Evolutionary conservation across 30 jellyfish, hydroid and myxozoan genomes (phyloP), one percentile per base, ranked within the genome.

Genomic region (Pelagia noctiluca): DNA sequence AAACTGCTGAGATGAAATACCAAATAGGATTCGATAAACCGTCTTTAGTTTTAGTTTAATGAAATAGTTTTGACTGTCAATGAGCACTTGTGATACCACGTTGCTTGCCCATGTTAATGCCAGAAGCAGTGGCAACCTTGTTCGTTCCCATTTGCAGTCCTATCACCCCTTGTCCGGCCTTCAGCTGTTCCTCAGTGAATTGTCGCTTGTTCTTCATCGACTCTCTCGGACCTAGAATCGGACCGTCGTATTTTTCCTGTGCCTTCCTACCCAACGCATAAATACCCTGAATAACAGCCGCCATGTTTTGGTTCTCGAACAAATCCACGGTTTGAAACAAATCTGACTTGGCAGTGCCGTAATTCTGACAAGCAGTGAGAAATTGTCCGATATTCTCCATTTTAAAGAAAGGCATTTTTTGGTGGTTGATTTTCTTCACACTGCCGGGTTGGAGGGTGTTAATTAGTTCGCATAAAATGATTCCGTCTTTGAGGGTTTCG

Each of bases 381-480:
- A 89, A 95, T 65, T 95, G 92, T 2, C 96, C 93, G 57, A 95
- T 95, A 68, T 95, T 95, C 60, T 95, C 99, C 99, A 95, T 95
- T 86, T 89, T 88, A 57, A 75, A 75, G 52, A 95, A 95, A 3
- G 99, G 96, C 97, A 87, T 84, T 46, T 89, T 95, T 22, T 71
- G 83, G 52, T 89, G 91, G 82, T 95, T 95, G 57, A 95, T 87
- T 50, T 79, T 83, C 71, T 52, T 73, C 35, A 95, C 94, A 78
- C 90, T 64, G 31, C 96, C 96, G 0, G 97, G 97, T 57, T 95
- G 83, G 35, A 95, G 32, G 10, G 74, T 76, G 63, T 87, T 88
- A 23, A 89, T 85, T 48, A 95, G 62, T 8, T 83, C 87, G 52
- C 97, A 85, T 10, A 95, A 75, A 26, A 84, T 64, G 31, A 80